These are phyloP conservation scores for Montipora cactus DNA, from an alignment of 64 coral and sea anemone species.

Conservation along the genomic window DNA sequence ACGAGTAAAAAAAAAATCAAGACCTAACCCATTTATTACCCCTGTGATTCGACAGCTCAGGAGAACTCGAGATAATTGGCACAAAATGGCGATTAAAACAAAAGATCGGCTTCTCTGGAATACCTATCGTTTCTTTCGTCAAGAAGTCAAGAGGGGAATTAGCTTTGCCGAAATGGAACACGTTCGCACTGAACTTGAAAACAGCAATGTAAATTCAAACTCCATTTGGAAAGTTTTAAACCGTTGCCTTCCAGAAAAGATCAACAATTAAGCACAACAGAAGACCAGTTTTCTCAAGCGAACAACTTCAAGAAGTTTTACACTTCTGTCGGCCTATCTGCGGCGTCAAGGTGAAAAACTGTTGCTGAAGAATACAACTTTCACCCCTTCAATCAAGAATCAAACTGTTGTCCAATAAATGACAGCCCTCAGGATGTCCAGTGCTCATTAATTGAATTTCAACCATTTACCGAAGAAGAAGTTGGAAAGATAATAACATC, in stretches of 20 bases:
- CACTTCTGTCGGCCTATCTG: conserved; percentile 57
- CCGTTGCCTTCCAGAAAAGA: conserved; percentile 70
- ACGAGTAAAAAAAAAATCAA: conserved; percentile 23
- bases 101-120: conserved; percentile 76
- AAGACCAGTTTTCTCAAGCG: conserved; percentile 65
- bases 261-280: background rate
- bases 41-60: conserved; percentile 61
- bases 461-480: too few species aligned
- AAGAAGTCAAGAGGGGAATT: conserved; percentile 76
- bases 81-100: conserved; percentile 64
- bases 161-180: conserved; percentile 64
- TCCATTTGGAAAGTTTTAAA: conserved; percentile 76
- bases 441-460: too few species aligned
- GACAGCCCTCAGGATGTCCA: too few species aligned
- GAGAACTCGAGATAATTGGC: conserved; percentile 62
- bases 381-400: background rate
- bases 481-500: too few species aligned
- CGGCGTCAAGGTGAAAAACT: conserved; percentile 43
- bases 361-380: conserved; percentile 57
- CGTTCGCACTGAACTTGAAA: conserved; percentile 56
- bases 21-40: conserved; percentile 14
- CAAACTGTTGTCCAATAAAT: background rate
- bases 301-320: conserved; percentile 79
- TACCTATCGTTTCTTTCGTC: conserved; percentile 76
- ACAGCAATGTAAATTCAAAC: conserved; percentile 65